Evolutionary conservation across 2,888 invertebrate genomes (phyloP), one percentile per base, ranked within the genome.

Genomic region (Patella caerulea): DNA sequence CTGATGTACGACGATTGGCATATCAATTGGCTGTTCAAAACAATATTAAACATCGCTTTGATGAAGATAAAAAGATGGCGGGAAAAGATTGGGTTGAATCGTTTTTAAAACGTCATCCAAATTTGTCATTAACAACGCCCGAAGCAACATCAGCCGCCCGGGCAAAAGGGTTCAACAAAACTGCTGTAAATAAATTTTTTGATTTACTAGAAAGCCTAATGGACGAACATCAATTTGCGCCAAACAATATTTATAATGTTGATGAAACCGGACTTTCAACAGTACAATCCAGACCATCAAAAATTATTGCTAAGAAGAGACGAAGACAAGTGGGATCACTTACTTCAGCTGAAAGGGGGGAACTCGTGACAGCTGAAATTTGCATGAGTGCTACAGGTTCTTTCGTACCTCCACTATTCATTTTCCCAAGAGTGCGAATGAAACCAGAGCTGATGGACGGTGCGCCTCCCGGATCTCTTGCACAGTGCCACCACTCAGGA

Each of bases 281-380:
- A 17, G 73, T 73, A 9, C 73, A 76, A 45, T 65, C 65, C 3
- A 24, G 45, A n/a, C 73, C 71, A 11, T 15, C 65, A 4, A 72
- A 56, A 17, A 19, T 77, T 7, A 59, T 73, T 2, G 71, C 73
- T 55, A 53, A 73, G 11, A 53, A 56, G 14, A 74, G 76, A n/a
- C 12, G 15, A 15, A 71, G 56, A 19, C 76, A 79, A 34, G 69
- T 79, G 70, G 79, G 76, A 2, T 76, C 76, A 9, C 14, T 73
- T 7, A 73, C 78, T 11, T 79, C 79, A 29, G 77, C 72, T 52
- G 81, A 82, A 73, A 53, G 76, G 17, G 78, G 79, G 3, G 11
- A 55, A 34, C 75, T 76, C 2, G 73, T 81, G 14, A 79, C 79
- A 19, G 55, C 75, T 17, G 73, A 73, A 29, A 34, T 53, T 24